Evolutionary conservation across 30 jellyfish, hydroid and myxozoan genomes (phyloP).

Genomic region (Rhopilema esculentum): DNA sequence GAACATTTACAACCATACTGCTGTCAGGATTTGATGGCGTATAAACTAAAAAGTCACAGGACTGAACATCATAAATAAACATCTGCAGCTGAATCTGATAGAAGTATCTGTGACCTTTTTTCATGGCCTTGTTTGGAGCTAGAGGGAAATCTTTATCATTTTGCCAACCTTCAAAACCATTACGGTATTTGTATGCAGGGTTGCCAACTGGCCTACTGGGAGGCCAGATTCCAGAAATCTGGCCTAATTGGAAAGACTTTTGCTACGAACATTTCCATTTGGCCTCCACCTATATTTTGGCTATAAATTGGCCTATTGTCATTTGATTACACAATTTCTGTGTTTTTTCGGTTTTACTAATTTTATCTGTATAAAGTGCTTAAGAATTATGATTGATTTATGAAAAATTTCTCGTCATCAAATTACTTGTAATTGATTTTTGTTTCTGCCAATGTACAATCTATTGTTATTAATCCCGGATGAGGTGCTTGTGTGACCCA

Average conservation of each 20-base stretch:
- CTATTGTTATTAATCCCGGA: conserved; percentile 19
- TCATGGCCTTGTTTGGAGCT: conserved; percentile 3
- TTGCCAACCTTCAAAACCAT: conserved; percentile 51
- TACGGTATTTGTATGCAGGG: conserved; percentile 37
- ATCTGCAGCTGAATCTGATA: conserved; percentile 44
- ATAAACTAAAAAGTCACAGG: conserved; percentile 21
- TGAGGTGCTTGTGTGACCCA: conserved; percentile 42
- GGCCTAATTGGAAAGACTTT: conserved; percentile 36
- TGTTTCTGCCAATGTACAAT: conserved; percentile 12
- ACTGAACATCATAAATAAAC: conserved; percentile 2
- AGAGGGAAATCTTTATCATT: conserved; percentile 31
- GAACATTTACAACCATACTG: background rate
- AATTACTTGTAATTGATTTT: background rate
- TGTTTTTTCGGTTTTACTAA: background rate
- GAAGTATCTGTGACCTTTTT: conserved; percentile 6
- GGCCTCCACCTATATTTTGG: conserved; percentile 46
- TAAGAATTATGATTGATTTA: background rate
- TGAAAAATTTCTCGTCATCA: background rate
- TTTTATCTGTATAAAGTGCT: background rate
- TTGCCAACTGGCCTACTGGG: conserved; percentile 63
- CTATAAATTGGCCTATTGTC: conserved; percentile 35
- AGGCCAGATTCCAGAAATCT: conserved; percentile 59
- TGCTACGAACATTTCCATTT: conserved; percentile 33
- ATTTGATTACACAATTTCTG: background rate
- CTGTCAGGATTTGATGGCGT: conserved; percentile 7